Evolutionary conservation across 2,888 invertebrate genomes (phyloP).

Genomic region (Cremastinae sp.): DNA sequence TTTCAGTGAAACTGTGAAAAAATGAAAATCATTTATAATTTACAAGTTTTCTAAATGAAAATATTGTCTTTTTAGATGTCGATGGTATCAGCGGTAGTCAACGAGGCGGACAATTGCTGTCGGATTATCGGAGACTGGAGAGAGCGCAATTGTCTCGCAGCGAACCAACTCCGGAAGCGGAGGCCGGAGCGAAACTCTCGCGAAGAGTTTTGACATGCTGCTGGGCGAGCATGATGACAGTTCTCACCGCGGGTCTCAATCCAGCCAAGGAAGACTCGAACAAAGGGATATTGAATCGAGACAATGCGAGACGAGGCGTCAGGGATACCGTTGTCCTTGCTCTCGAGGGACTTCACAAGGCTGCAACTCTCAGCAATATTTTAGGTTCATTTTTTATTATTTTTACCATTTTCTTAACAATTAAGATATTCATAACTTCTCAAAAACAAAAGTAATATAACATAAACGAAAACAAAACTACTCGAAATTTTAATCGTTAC

Average conservation of each 20-base stretch:
- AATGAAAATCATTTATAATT: background rate
- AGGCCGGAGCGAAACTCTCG: slow-evolving; percentile 89
- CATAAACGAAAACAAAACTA: no score
- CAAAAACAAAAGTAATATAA: no score
- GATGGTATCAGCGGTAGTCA: slow-evolving; percentile 90
- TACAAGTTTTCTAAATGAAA: background rate
- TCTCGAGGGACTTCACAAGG: slow-evolving; percentile 94
- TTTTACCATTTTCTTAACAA: background rate
- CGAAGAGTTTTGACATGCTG: slow-evolving; percentile 92
- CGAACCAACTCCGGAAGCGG: slow-evolving; percentile 87
- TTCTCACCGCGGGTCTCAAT: slow-evolving; percentile 86
- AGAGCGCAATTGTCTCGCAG: slow-evolving; percentile 86
- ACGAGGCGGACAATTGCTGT: slow-evolving; percentile 87
- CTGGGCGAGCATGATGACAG: slow-evolving; percentile 95
- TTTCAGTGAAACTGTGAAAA: background rate
- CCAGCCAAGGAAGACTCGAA: slow-evolving; percentile 77
- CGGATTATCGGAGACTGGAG: slow-evolving; percentile 92
- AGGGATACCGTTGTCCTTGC: slow-evolving; percentile 92
- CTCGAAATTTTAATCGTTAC: no score
- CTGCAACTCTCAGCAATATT: slow-evolving; percentile 93
- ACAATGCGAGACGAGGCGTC: slow-evolving; percentile 81
- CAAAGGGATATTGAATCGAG: slow-evolving; percentile 75
- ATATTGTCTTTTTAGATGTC: slow-evolving; percentile 83
- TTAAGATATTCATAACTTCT: no score
- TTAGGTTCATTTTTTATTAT: slow-evolving; percentile 81